These are phyloP conservation scores for Aleiodes sp. DNA, from an alignment of 1,140 invertebrate species.

Conservation along the genomic window DNA sequence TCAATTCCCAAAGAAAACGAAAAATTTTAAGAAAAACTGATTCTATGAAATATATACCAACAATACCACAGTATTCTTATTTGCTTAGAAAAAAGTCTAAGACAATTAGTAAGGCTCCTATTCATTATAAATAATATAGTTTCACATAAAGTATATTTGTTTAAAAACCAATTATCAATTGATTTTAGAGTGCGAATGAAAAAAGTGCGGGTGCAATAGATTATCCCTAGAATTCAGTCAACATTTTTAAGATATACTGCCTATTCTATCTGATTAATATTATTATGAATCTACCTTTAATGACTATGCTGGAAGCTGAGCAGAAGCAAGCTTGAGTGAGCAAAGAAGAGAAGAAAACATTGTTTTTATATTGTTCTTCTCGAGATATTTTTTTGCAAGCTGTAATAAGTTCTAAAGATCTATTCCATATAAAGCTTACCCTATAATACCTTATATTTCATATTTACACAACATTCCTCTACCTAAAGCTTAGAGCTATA, in stretches of 20 bases:
- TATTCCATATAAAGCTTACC: neutral
- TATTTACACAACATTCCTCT: neutral
- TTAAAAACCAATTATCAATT: slow-evolving; percentile 47
- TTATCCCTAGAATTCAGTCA: slow-evolving; percentile 64
- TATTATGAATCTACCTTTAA: slow-evolving; percentile 10
- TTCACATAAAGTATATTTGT: slow-evolving; percentile 51
- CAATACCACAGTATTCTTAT: slow-evolving; percentile 50
- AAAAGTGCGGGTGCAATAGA: slow-evolving; percentile 59
- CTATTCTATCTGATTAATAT: slow-evolving; percentile 16
- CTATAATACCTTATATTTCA: neutral
- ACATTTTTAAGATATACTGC: slow-evolving; percentile 42
- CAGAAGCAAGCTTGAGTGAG: neutral
- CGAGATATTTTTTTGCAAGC: neutral
- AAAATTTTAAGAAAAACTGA: no score
- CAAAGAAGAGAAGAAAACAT: neutral
- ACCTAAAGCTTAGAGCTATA: neutral
- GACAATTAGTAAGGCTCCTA: slow-evolving; percentile 51
- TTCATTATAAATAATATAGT: slow-evolving; percentile 45
- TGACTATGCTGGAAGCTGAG: slow-evolving; percentile 16
- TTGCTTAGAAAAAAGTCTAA: slow-evolving; percentile 51
- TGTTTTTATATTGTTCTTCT: neutral
- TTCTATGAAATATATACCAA: slow-evolving; percentile 37
- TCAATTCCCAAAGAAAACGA: neutral
- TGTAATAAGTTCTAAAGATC: neutral
- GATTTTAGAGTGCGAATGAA: slow-evolving; percentile 53